Evolutionary conservation across 1,140 invertebrate species (phyloP).

Genomic region (Maniola jurtina): DNA sequence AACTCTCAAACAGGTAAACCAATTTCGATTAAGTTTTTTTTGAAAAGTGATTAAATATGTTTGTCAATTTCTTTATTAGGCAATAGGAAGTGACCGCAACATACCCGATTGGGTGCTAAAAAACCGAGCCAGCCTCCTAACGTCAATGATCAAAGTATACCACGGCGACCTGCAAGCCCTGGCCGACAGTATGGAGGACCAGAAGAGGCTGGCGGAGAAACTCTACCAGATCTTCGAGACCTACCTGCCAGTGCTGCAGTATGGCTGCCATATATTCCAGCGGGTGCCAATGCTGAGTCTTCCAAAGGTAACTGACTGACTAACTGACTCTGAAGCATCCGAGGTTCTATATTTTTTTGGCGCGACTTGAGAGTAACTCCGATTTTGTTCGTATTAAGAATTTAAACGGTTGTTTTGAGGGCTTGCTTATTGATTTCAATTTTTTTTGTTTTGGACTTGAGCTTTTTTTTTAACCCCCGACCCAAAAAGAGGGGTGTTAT

Average conservation of each 20-base stretch:
- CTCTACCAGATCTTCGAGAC: constrained; percentile 91
- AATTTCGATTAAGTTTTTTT: too few species aligned
- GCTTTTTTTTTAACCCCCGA: too few species aligned
- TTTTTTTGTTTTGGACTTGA: too few species aligned
- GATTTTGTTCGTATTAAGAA: too few species aligned
- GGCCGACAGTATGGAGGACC: constrained; percentile 80
- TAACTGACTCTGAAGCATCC: too few species aligned
- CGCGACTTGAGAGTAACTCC: too few species aligned
- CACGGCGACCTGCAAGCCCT: constrained; percentile 87
- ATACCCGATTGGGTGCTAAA: constrained; percentile 89
- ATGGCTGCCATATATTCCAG: constrained; percentile 87
- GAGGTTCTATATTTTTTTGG: too few species aligned
- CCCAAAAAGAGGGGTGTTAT: too few species aligned
- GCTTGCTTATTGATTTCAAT: too few species aligned
- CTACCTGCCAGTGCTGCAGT: constrained; percentile 89
- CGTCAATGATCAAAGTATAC: constrained; percentile 87
- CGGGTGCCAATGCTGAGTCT: constrained; percentile 87
- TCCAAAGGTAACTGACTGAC: constrained; percentile 83
- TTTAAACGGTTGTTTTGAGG: too few species aligned
- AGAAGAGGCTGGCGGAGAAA: constrained; percentile 85
- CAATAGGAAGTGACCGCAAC: constrained; percentile 91
- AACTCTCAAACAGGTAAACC: too few species aligned
- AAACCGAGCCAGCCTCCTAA: constrained; percentile 85
- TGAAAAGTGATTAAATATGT: not conserved
- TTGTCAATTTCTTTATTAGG: constrained; percentile 70